Conservation (phyloP, 1,140 invertebrate genomes). For the Aphaenogaster ashmeadi region DNA sequence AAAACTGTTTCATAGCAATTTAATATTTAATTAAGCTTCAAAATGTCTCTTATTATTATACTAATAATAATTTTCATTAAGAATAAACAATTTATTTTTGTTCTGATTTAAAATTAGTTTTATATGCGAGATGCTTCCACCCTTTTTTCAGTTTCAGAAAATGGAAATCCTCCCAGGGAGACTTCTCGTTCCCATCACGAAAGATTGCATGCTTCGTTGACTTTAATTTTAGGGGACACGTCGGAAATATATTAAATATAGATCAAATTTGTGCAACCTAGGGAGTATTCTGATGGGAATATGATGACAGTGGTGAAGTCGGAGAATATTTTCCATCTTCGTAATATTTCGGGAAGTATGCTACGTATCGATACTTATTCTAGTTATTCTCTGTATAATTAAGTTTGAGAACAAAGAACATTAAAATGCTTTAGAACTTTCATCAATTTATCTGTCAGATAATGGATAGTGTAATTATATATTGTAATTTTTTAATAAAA, state of each 20-base stretch:
- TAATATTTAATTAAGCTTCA: constrained; percentile 22
- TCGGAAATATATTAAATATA: constrained; percentile 74
- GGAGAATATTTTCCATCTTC: constrained; percentile 45
- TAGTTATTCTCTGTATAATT: neutral
- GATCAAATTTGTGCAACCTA: constrained; percentile 70
- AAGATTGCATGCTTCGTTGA: constrained; percentile 73
- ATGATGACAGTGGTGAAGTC: constrained; percentile 20
- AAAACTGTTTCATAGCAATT: neutral
- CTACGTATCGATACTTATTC: constrained; percentile 2
- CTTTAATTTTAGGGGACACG: constrained; percentile 73
- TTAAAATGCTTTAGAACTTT: neutral
- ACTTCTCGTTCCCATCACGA: constrained; percentile 66
- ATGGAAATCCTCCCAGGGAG: constrained; percentile 60
- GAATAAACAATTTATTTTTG: constrained; percentile 16
- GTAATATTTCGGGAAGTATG: constrained; percentile 20
- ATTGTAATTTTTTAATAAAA: neutral
- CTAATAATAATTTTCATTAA: constrained; percentile 40
- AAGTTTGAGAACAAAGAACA: neutral
- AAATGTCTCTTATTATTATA: constrained; percentile 1
- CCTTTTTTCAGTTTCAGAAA: constrained; percentile 53
- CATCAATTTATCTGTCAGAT: neutral
- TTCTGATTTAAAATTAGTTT: constrained; percentile 46
- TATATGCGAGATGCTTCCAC: neutral
- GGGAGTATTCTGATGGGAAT: constrained; percentile 51
- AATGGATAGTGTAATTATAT: neutral